Evolutionary conservation across 2,797 vertebrate species (phyloP), one percentile per base, ranked within the genome.

Genomic region (Australoheros facetus): DNA sequence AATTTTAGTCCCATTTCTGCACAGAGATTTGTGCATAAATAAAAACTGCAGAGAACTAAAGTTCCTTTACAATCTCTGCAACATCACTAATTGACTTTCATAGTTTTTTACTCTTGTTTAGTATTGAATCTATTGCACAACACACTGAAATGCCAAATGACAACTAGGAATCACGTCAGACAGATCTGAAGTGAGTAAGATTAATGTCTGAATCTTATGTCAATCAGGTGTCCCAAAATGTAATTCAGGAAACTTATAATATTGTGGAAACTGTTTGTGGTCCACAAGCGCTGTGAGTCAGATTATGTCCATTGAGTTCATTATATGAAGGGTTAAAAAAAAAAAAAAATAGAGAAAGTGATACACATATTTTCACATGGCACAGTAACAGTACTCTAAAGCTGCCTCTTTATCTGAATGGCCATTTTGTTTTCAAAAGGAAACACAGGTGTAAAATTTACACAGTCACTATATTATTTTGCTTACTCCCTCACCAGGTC

Each of bases 271-370:
- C 58, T 60, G 34, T 7, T 39, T 39, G 37, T 60, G 21, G n/a
- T 19, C 37, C 37, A 62, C 59, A 39, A 3, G 59, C 39, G 13
- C 34, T 19, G 16, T 48, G 48, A 53, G 6, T 53, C 42, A 45
- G 42, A 16, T 16, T 16, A 4, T 39, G 13, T 45, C 5, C 42
- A 14, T n/a, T 39, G 6, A 21, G 6, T 60, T 60, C 19, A 60
- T 21, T 60, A 34, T 7, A 39, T 21, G 6, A 0, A 0, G 2
- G 58, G 32, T n/a, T 23, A 23, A 23, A 23, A 23, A n/a, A 60
- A 58, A 59, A 60, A 13, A 6, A 2, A 11, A n/a, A 30, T 30
- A 4, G 28, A 30, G 28, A 30, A 30, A 30, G 28, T 5, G 28
- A 30, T 30, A 30, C 28, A 21, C 21, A 37, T 60, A 37, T 60